These are phyloP conservation scores for Triplophysa tibetana DNA, from an alignment of 2,113 vertebrate genomes.

Conservation along the genomic window DNA sequence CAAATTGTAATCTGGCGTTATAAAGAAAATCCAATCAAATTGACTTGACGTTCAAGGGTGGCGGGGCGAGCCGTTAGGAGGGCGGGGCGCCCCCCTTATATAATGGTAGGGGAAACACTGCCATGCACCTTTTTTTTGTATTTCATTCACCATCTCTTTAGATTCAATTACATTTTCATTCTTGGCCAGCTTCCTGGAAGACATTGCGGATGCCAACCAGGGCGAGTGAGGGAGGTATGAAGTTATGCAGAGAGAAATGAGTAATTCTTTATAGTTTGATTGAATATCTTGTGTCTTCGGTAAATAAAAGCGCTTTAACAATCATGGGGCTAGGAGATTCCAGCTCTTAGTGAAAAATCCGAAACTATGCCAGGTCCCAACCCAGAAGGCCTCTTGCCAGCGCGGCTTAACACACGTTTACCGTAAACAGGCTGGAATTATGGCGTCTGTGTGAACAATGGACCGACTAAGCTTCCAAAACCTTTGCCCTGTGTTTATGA, in stretches of 20 bases:
- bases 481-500: conserved; percentile 32
- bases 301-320: conserved; percentile 46
- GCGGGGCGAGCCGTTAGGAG: too few relatives aligned
- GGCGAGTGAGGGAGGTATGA: conserved; percentile 5
- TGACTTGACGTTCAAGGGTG: too few relatives aligned
- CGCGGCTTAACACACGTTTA: conserved; percentile 53
- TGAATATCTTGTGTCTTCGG: conserved; percentile 50
- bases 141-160: conserved; percentile 26
- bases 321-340: conserved; percentile 34
- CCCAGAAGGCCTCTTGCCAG: conserved; percentile 34
- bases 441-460: conserved; percentile 45
- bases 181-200: conserved; percentile 50
- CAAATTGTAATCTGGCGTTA: too few relatives aligned
- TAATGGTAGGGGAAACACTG: too few relatives aligned
- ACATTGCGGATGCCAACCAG: conserved; percentile 42
- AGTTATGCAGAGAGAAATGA: conserved; percentile 25
- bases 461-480: conserved; percentile 36
- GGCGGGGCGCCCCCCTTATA: too few relatives aligned
- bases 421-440: conserved; percentile 57
- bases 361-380: conserved; percentile 34
- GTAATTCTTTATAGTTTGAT: conserved; percentile 51
- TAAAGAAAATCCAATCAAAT: too few relatives aligned
- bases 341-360: conserved; percentile 19
- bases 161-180: conserved; percentile 45
- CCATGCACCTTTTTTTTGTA: not conserved